Evolutionary conservation across 2,113 vertebrate species (phyloP).

Genomic region (Holacanthus passer): DNA sequence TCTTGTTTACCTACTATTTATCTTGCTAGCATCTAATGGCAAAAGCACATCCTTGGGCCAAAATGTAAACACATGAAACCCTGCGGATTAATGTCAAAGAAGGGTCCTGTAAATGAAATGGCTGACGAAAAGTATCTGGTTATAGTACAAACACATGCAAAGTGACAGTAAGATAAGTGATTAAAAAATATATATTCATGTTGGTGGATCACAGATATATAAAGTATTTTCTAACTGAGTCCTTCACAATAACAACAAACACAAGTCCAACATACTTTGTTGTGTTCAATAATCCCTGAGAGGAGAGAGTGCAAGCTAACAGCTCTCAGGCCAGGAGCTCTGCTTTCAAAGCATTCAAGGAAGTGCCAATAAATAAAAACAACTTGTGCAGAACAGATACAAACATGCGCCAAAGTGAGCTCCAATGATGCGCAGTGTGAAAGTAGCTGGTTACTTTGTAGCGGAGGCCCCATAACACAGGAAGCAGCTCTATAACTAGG

Average conservation of each 20-base stretch:
- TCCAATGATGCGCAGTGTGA: neutral
- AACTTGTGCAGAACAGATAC: fast-evolving
- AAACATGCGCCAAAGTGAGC: too few relatives aligned
- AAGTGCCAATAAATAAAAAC: neutral
- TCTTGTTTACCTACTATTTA: too few relatives aligned
- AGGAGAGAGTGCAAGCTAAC: slow-evolving; percentile 15
- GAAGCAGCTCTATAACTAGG: slow-evolving; percentile 80
- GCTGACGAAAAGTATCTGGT: too few relatives aligned
- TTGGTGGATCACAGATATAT: neutral
- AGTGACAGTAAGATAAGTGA: too few relatives aligned
- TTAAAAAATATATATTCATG: neutral
- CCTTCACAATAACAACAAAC: too few relatives aligned
- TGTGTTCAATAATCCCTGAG: slow-evolving; percentile 9
- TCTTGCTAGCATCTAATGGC: too few relatives aligned
- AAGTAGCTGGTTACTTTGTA: slow-evolving; percentile 28
- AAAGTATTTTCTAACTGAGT: too few relatives aligned
- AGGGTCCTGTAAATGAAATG: too few relatives aligned
- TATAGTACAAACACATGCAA: too few relatives aligned
- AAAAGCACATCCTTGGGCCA: too few relatives aligned
- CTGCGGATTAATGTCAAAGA: too few relatives aligned
- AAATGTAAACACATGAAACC: too few relatives aligned
- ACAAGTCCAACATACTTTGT: neutral
- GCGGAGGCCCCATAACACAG: slow-evolving; percentile 78
- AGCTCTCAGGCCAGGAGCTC: neutral
- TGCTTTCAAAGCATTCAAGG: slow-evolving; percentile 4